Percentiles rank a stretch among this genome's conserved stretches.
These are phyloP conservation scores for Harpagus bidentatus DNA, from an alignment of 2,113 vertebrate genomes.

Conservation along the genomic window DNA sequence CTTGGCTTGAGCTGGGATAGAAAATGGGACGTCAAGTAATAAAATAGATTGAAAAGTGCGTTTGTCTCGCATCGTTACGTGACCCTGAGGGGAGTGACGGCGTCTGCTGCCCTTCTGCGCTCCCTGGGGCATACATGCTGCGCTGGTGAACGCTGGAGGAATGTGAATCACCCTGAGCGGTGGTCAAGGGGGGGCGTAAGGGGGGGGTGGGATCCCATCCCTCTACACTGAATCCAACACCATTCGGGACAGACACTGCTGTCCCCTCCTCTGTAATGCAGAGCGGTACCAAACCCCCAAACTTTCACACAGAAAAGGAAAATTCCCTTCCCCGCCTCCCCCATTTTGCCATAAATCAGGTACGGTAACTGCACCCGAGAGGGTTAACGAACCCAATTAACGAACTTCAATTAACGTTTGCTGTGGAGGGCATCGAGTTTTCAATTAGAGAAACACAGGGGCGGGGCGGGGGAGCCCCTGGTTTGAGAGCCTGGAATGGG, in stretches of 20 bases:
- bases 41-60: neutral
- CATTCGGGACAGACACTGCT: rapidly evolving
- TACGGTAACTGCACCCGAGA: rapidly evolving
- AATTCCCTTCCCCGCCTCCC: neutral
- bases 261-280: neutral
- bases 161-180: rapidly evolving
- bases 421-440: neutral
- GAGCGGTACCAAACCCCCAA: neutral
- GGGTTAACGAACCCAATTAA: neutral
- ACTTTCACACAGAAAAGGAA: neutral
- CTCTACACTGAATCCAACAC: rapidly evolving
- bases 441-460: neutral
- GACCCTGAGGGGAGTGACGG: rapidly evolving
- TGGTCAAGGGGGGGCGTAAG: neutral
- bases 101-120: neutral
- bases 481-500: neutral
- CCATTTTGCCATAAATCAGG: rapidly evolving
- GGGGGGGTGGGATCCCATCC: neutral
- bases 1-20: neutral
- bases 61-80: rapidly evolving
- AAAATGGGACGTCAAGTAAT: neutral
- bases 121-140: too few relatives aligned
- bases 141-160: rapidly evolving
- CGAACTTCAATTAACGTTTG: neutral
- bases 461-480: too few relatives aligned